A percentile compares a stretch with the other conserved stretches of the same genome.
These are phyloP conservation scores for Euspilapteryx auroguttella DNA, from an alignment of 2,888 invertebrate species.

Conservation along the genomic window DNA sequence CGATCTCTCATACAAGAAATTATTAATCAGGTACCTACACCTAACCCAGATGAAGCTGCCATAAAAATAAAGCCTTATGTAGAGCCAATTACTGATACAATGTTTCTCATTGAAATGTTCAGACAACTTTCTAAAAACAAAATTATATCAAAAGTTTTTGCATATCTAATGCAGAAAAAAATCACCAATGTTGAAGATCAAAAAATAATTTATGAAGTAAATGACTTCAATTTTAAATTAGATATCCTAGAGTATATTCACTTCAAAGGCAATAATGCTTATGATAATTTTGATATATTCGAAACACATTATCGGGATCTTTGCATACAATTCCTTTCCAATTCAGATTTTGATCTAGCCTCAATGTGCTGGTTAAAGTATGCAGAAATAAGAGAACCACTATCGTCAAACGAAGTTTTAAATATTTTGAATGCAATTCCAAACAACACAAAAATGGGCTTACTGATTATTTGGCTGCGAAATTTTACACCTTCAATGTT, in stretches of 20 bases:
- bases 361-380: slow-evolving; percentile 50
- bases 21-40: no score
- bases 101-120: slow-evolving; percentile 21
- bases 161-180: slow-evolving; percentile 35
- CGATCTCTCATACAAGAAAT: slow-evolving; percentile 16
- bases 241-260: slow-evolving; percentile 42
- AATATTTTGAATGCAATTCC: slow-evolving; percentile 37
- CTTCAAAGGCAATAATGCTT: slow-evolving; percentile 30
- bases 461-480: slow-evolving; percentile 44
- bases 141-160: slow-evolving; percentile 24
- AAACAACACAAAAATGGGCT: slow-evolving; percentile 38
- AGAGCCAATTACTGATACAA: slow-evolving; percentile 28
- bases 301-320: slow-evolving; percentile 27
- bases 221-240: slow-evolving; percentile 34
- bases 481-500: slow-evolving; percentile 40
- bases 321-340: slow-evolving; percentile 31
- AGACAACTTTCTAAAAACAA: slow-evolving; percentile 25
- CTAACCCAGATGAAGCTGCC: slow-evolving; percentile 14
- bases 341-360: slow-evolving; percentile 43
- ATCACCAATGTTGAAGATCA: slow-evolving; percentile 18
- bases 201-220: slow-evolving; percentile 16
- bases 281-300: slow-evolving; percentile 28
- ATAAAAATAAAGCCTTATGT: slow-evolving; percentile 25
- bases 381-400: slow-evolving; percentile 22
- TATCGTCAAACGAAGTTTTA: slow-evolving; percentile 23